Conservation (phyloP, 2,888 invertebrate genomes). For the Hirtodrosophila duncani region DNA sequence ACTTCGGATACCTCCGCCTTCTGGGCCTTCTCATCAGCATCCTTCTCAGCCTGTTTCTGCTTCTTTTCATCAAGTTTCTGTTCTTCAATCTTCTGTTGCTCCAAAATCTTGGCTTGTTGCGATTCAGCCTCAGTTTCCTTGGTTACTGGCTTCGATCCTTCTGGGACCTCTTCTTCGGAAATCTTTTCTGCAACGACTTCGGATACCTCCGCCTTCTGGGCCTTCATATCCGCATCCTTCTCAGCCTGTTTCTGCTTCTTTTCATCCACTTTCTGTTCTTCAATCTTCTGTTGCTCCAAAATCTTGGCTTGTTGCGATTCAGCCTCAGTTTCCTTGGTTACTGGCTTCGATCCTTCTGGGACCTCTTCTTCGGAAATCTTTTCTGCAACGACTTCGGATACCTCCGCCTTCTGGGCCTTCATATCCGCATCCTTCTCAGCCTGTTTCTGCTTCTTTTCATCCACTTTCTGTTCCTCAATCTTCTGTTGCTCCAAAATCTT, state of each 20-base stretch:
- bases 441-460: not conserved
- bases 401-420: constrained; percentile 5
- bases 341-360: not conserved
- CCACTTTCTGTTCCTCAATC: constrained; percentile 4
- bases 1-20: not conserved
- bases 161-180: constrained; percentile 8
- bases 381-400: constrained; percentile 11
- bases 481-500: constrained; percentile 5
- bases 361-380: constrained; percentile 7
- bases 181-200: constrained; percentile 38
- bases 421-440: constrained; percentile 3
- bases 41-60: constrained; percentile 2
- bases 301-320: not conserved
- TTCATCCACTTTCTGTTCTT: constrained; percentile 10
- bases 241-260: constrained; percentile 18
- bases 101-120: constrained; percentile 3
- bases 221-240: not conserved
- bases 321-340: not conserved
- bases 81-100: constrained; percentile 2
- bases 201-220: constrained; percentile 7
- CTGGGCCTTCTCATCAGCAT: not conserved
- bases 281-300: not conserved
- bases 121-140: not conserved
- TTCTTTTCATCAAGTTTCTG: constrained; percentile 20
- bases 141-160: not conserved